Evolutionary conservation across 1,140 invertebrate species (phyloP).

Genomic region (Brevipalpus yothersi): DNA sequence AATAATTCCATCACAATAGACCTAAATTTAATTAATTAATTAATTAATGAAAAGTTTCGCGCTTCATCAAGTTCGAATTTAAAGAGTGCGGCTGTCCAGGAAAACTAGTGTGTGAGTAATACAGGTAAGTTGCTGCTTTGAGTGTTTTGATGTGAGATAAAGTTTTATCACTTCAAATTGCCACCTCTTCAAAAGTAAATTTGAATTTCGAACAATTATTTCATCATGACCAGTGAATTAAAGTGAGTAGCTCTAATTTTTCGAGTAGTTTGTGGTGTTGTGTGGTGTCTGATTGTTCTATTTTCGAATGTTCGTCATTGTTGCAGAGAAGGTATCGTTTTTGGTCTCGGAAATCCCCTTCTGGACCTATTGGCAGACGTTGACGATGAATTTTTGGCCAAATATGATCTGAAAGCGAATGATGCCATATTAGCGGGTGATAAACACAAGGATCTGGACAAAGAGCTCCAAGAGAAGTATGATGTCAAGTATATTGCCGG

Average conservation of each 20-base stretch:
- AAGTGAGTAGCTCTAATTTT: not conserved
- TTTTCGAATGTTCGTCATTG: not conserved
- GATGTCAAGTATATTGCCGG: slow-evolving; percentile 38
- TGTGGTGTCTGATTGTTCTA: not conserved
- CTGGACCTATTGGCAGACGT: slow-evolving; percentile 77
- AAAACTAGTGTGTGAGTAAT: too few species aligned
- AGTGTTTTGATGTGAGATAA: too few species aligned
- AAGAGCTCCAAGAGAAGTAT: slow-evolving; percentile 43
- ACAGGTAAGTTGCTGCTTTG: too few species aligned
- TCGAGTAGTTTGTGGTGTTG: not conserved
- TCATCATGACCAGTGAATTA: not conserved
- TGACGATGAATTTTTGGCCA: slow-evolving; percentile 45
- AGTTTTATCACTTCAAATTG: too few species aligned
- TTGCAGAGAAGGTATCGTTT: slow-evolving; percentile 20
- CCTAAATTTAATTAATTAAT: too few species aligned
- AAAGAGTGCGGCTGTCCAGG: too few species aligned
- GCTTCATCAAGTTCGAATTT: too few species aligned
- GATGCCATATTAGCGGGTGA: slow-evolving; percentile 80
- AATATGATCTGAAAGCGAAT: slow-evolving; percentile 24
- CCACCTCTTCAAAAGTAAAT: too few species aligned
- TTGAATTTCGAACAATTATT: too few species aligned
- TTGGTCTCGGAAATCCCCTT: slow-evolving; percentile 87
- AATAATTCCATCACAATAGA: too few species aligned
- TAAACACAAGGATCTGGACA: slow-evolving; percentile 41
- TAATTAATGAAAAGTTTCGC: too few species aligned